phyloP scores from a whole-genome alignment of 2,888 invertebrate genomes.

The Panzeria rudis region DNA sequence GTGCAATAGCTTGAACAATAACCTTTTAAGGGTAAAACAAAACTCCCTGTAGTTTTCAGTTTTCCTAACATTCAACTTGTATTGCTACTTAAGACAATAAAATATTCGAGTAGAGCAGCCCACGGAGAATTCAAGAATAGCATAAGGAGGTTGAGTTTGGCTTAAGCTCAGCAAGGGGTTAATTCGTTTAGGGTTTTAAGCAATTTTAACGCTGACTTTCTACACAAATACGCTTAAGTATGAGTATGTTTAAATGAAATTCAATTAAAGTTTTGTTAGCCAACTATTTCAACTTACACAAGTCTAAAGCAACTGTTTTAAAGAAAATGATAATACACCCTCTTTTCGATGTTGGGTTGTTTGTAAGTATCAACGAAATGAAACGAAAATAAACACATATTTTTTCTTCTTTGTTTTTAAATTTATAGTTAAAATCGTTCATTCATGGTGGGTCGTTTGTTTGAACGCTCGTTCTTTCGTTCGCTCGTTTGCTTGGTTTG shows the following conservation, averaged over 20 bases:
- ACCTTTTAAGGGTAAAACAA: slow-evolving; percentile 65
- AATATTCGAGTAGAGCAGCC: slow-evolving; percentile 69
- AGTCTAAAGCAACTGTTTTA: slow-evolving; percentile 40
- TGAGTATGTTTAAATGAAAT: slow-evolving; percentile 46
- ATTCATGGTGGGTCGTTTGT: slow-evolving; percentile 46
- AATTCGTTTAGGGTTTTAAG: slow-evolving; percentile 76
- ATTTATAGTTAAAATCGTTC: slow-evolving; percentile 65
- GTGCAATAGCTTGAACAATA: slow-evolving; percentile 24
- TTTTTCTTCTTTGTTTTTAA: slow-evolving; percentile 38
- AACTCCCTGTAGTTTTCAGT: slow-evolving; percentile 63
- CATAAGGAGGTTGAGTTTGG: slow-evolving; percentile 24
- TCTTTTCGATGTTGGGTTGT: not conserved
- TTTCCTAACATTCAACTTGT: slow-evolving; percentile 42
- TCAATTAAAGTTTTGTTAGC: slow-evolving; percentile 66
- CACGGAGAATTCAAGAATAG: slow-evolving; percentile 28
- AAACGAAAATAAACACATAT: slow-evolving; percentile 36
- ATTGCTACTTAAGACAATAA: slow-evolving; percentile 65
- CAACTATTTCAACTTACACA: slow-evolving; percentile 60
- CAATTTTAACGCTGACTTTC: slow-evolving; percentile 73
- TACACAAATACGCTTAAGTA: slow-evolving; percentile 30
- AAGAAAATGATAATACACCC: slow-evolving; percentile 43
- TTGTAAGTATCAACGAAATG: slow-evolving; percentile 26
- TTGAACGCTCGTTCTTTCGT: slow-evolving; percentile 7
- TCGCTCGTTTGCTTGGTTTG: slow-evolving; percentile 6
- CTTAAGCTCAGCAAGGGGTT: slow-evolving; percentile 80